Evolutionary conservation across 2,888 invertebrate genomes (phyloP).

Genomic region (Ferdinandea cuprea): DNA sequence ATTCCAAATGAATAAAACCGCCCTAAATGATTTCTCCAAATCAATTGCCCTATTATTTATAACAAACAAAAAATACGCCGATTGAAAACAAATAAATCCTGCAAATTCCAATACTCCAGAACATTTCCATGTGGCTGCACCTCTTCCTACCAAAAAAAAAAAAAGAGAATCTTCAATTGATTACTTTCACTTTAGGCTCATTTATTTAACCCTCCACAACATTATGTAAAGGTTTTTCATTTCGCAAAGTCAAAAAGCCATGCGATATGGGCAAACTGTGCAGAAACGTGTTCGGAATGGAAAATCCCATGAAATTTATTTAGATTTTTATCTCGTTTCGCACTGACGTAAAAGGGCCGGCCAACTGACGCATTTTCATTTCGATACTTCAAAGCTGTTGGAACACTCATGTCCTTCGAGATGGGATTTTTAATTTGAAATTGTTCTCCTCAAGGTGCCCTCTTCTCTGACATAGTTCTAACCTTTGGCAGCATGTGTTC

Average conservation of each 20-base stretch:
- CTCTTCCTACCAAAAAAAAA: neutral
- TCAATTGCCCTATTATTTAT: too few species aligned
- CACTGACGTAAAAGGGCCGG: neutral
- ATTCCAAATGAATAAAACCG: too few species aligned
- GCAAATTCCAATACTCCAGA: too few species aligned
- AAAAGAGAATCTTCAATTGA: neutral
- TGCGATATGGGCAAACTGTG: neutral
- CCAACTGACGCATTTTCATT: constrained; percentile 1
- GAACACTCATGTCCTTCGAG: neutral
- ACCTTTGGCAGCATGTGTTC: too few species aligned
- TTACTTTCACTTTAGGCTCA: neutral
- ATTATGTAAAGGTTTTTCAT: neutral
- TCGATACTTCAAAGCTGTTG: neutral
- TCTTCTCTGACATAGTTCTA: neutral
- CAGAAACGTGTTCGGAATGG: neutral
- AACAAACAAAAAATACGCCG: too few species aligned
- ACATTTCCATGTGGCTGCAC: too few species aligned
- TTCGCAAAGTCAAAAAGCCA: neutral
- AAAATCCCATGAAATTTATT: neutral
- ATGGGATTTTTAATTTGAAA: neutral
- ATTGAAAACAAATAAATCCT: too few species aligned
- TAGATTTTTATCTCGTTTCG: neutral
- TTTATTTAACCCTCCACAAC: neutral
- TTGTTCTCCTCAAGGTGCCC: neutral
- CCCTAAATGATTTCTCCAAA: too few species aligned